Conservation (phyloP, 92 coral and sea anemone genomes). For the Siderastrea siderea region DNA sequence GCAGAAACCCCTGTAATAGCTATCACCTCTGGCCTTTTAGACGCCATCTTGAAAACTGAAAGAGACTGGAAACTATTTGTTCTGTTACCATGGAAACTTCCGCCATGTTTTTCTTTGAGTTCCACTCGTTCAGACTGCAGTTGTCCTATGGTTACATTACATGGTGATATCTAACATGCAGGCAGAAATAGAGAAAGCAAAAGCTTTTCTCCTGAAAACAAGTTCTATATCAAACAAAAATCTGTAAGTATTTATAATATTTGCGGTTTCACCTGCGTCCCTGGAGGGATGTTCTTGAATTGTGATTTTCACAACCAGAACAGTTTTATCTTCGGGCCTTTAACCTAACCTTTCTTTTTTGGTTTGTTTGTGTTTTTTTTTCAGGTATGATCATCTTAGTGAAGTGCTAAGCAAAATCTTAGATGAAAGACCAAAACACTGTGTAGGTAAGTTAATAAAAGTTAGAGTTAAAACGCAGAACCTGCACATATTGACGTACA, state of each 20-base stretch:
- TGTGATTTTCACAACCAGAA: background rate
- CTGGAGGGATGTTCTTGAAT: background rate
- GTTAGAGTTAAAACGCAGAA: too few species aligned
- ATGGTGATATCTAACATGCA: constrained; percentile 46
- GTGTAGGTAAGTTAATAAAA: constrained; percentile 79
- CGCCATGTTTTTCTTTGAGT: background rate
- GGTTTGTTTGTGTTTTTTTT: constrained; percentile 2
- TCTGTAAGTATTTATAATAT: constrained; percentile 74
- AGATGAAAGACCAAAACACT: constrained; percentile 92
- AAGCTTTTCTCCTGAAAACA: constrained; percentile 78
- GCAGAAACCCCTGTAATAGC: constrained; percentile 78
- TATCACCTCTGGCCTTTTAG: constrained; percentile 34
- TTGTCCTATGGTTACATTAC: background rate
- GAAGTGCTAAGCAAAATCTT: constrained; percentile 89
- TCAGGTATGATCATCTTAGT: constrained; percentile 92
- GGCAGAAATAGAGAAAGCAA: constrained; percentile 83
- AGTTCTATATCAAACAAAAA: constrained; percentile 87
- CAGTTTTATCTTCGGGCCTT: too few species aligned
- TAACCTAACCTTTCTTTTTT: background rate
- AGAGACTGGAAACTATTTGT: constrained; percentile 15
- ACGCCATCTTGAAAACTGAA: constrained; percentile 30
- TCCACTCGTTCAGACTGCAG: too few species aligned
- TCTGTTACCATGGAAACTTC: constrained; percentile 40
- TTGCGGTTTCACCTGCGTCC: background rate
- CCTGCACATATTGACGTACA: background rate